Evolutionary conservation across 2,113 vertebrate species (phyloP).

Genomic region (Blennius ocellaris): DNA sequence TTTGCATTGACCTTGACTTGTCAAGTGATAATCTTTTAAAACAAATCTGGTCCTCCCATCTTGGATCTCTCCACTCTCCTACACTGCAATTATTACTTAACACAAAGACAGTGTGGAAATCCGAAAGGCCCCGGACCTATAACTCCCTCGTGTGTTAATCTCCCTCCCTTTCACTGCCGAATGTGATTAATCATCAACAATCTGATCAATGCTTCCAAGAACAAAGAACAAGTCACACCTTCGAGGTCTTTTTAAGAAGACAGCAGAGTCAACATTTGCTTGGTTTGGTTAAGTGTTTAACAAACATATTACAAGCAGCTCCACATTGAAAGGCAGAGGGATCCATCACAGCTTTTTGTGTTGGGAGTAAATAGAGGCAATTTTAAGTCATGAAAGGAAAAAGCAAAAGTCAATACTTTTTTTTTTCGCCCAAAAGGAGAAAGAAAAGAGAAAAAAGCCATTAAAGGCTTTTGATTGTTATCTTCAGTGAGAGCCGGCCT

Average conservation of each 20-base stretch:
- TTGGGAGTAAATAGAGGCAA: slow-evolving; percentile 17
- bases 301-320: slow-evolving; percentile 4
- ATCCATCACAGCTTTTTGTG: slow-evolving; percentile 38
- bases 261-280: neutral
- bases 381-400: slow-evolving; percentile 10
- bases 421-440: slow-evolving; percentile 10
- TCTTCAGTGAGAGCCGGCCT: slow-evolving; percentile 25
- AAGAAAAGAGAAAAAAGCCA: neutral
- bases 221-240: slow-evolving; percentile 20
- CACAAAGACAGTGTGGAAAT: too few species aligned
- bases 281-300: slow-evolving; percentile 28
- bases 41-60: too few species aligned
- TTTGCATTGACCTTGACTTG: too few species aligned
- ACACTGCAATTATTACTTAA: too few species aligned
- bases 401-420: slow-evolving; percentile 16
- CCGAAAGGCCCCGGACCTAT: slow-evolving; percentile 29
- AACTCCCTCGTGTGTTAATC: slow-evolving; percentile 22
- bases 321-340: neutral
- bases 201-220: slow-evolving; percentile 19
- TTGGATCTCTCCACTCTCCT: neutral
- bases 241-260: slow-evolving; percentile 1
- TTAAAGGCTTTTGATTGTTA: slow-evolving; percentile 49
- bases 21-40: too few species aligned
- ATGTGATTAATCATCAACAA: slow-evolving; percentile 49
- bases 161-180: neutral